Percentiles rank a stretch among this genome's conserved stretches.
Evolutionary conservation across 2,888 invertebrate genomes (phyloP).

Genomic region (Cistogaster globosa): DNA sequence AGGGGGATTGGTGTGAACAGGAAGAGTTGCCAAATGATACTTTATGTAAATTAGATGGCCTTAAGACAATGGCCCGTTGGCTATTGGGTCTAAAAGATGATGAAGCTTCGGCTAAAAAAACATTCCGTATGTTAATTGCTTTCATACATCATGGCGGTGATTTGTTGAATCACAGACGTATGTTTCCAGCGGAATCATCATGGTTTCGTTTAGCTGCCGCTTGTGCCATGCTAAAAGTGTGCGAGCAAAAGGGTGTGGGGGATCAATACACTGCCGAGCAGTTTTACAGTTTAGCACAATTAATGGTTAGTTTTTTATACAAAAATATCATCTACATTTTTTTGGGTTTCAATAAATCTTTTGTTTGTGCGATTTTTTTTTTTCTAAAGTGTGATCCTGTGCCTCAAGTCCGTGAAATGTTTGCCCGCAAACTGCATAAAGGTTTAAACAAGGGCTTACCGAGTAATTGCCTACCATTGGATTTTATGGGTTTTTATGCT

Average conservation of each 20-base stretch:
- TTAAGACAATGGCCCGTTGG: constrained; percentile 99
- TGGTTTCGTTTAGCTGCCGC: constrained; percentile 96
- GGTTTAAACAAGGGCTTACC: constrained; percentile 92
- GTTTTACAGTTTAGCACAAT: constrained; percentile 95
- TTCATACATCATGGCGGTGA: constrained; percentile 97
- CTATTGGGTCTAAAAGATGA: constrained; percentile 94
- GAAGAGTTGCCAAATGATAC: constrained; percentile 95
- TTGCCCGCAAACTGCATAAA: constrained; percentile 96
- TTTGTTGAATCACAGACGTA: constrained; percentile 88
- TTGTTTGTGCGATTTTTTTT: not conserved
- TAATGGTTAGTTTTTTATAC: constrained; percentile 87
- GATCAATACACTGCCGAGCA: constrained; percentile 97
- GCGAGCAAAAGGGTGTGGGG: constrained; percentile 97
- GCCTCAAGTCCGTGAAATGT: constrained; percentile 93
- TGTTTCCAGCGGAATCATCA: constrained; percentile 94
- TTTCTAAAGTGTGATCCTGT: constrained; percentile 87
- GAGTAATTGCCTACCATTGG: constrained; percentile 95
- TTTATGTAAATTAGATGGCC: constrained; percentile 94
- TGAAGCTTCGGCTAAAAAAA: constrained; percentile 94
- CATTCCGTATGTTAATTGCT: constrained; percentile 96
- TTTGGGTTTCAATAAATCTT: not conserved
- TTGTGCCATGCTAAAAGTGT: constrained; percentile 97
- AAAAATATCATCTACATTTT: not conserved
- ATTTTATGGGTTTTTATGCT: constrained; percentile 98
- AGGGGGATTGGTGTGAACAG: constrained; percentile 90